A percentile compares a stretch with the other conserved stretches of the same genome.
phyloP scores from a whole-genome alignment of 2,113 vertebrate genomes.

The Origma solitaria region DNA sequence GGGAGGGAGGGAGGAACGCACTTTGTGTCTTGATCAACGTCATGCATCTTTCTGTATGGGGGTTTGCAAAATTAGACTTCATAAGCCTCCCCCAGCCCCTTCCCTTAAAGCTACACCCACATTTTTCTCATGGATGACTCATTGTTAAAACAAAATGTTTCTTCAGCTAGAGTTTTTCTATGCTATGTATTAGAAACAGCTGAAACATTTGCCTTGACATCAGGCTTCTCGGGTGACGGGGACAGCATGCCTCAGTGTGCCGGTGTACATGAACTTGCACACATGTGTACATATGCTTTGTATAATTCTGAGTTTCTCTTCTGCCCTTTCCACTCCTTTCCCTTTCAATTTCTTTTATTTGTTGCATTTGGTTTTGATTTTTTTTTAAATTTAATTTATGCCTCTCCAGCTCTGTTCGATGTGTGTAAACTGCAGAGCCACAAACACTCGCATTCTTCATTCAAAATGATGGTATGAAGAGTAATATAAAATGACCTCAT shows the following conservation, averaged over 20 bases:
- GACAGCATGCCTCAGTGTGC: not conserved
- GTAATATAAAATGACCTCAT: not conserved
- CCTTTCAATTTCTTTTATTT: not conserved
- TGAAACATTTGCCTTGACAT: not conserved
- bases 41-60: not conserved
- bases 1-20: not conserved
- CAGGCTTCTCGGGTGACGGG: not conserved
- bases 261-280: not conserved
- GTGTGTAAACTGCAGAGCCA: not conserved
- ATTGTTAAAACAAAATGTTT: slow-evolving; percentile 11
- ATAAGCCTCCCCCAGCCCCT: slow-evolving; percentile 12
- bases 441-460: not conserved
- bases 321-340: not conserved
- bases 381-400: not conserved
- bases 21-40: not conserved
- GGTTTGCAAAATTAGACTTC: slow-evolving; percentile 42
- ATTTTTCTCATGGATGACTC: slow-evolving; percentile 61
- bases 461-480: accelerated
- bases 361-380: not conserved
- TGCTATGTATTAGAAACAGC: slow-evolving; percentile 23
- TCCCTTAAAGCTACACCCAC: slow-evolving; percentile 54
- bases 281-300: not conserved
- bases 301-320: not conserved
- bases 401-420: not conserved
- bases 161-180: not conserved